phyloP scores from a whole-genome alignment of 2,888 invertebrate species.

The Branchipolynoe longqiensis region DNA sequence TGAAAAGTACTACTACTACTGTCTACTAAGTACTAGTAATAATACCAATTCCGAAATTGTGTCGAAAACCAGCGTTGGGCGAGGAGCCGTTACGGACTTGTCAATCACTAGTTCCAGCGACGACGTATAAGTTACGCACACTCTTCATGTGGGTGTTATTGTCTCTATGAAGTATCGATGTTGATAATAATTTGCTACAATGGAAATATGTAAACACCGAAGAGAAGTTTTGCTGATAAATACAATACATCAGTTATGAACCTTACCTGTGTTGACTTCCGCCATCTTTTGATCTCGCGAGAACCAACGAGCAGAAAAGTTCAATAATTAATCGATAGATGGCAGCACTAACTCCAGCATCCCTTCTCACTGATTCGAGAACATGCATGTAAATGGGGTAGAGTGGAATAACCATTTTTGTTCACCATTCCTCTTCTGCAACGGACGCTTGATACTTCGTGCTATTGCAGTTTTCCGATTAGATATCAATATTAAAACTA shows the following conservation, averaged over 20 bases:
- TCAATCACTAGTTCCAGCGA: not conserved
- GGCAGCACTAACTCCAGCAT: slow-evolving; percentile 7
- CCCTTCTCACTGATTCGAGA: too few species aligned
- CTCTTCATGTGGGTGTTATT: not conserved
- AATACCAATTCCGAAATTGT: too few species aligned
- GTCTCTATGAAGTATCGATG: not conserved
- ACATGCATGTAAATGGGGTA: too few species aligned
- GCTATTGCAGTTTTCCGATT: too few species aligned
- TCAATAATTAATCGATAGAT: not conserved
- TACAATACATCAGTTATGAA: slow-evolving; percentile 15
- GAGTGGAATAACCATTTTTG: too few species aligned
- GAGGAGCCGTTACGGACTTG: slow-evolving; percentile 23
- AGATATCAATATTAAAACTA: too few species aligned
- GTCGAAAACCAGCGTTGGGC: not conserved
- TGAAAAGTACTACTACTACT: too few species aligned
- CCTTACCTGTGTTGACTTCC: slow-evolving; percentile 58
- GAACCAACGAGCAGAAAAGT: not conserved
- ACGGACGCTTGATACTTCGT: too few species aligned
- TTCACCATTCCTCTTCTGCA: too few species aligned
- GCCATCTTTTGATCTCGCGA: slow-evolving; percentile 52
- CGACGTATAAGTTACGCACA: not conserved
- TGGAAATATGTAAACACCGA: too few species aligned
- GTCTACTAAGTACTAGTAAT: too few species aligned
- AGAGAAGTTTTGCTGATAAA: not conserved
- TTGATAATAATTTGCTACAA: too few species aligned